Conservation (phyloP, 2,113 vertebrate species). For the Phoenicopterus ruber region DNA sequence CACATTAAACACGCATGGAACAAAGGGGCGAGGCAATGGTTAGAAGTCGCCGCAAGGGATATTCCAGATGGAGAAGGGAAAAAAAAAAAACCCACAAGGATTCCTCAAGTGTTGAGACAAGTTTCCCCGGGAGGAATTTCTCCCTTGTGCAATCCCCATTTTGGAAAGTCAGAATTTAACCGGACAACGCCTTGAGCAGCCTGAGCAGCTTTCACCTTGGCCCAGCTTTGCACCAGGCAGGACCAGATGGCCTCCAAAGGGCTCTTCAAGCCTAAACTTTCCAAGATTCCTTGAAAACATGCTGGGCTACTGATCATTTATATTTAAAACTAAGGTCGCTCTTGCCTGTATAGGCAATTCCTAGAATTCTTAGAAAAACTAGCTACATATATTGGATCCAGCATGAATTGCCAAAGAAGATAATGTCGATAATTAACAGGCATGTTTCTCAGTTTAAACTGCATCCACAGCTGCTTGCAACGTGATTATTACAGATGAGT, state of each 20-base stretch:
- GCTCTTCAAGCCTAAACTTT: not conserved
- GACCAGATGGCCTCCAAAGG: not conserved
- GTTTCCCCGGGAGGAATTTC: not conserved
- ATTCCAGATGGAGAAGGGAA: not conserved
- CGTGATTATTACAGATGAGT: not conserved
- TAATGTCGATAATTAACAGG: not conserved
- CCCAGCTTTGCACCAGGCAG: not conserved
- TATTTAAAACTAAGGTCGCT: not conserved
- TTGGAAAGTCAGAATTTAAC: not conserved
- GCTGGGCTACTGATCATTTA: not conserved
- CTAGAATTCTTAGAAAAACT: not conserved
- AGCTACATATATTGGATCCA: not conserved
- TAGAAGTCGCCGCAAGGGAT: not conserved
- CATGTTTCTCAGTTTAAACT: not conserved
- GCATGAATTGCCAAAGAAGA: not conserved
- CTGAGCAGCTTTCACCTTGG: not conserved
- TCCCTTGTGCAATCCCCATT: not conserved
- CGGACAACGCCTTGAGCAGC: not conserved
- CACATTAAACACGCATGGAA: not conserved
- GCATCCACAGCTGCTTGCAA: not conserved
- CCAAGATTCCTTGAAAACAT: not conserved
- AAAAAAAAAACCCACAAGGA: not conserved
- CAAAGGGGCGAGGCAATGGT: not conserved
- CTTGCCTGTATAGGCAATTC: not conserved
- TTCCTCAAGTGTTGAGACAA: not conserved